Percentiles rank a stretch among this genome's conserved stretches.
phyloP scores from a whole-genome alignment of 2,113 vertebrate genomes.

The Sinocyclocheilus anshuiensis region DNA sequence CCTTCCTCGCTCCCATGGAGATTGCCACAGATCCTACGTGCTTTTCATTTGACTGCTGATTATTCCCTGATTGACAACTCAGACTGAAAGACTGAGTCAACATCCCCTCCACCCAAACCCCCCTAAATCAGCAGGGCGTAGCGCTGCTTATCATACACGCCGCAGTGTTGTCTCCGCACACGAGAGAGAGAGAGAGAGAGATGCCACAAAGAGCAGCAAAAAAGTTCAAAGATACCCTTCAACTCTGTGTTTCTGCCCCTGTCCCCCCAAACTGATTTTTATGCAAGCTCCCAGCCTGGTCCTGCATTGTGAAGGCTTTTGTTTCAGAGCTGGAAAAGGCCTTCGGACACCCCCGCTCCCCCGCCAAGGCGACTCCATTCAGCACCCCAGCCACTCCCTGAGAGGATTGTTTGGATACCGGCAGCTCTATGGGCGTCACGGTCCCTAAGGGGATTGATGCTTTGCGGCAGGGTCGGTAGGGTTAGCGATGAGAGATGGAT shows the following conservation, averaged over 20 bases:
- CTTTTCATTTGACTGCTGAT: constrained; percentile 39
- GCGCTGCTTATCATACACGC: constrained; percentile 49
- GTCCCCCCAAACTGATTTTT: constrained; percentile 44
- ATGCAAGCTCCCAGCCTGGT: constrained; percentile 42
- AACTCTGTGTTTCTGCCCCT: constrained; percentile 25
- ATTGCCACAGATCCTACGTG: constrained; percentile 24
- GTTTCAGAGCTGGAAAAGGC: constrained; percentile 45
- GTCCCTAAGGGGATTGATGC: constrained; percentile 32
- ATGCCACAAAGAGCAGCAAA: constrained; percentile 36
- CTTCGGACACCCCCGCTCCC: constrained; percentile 1
- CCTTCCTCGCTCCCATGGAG: constrained; percentile 27
- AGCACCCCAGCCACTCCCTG: constrained; percentile 2
- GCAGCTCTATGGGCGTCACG: constrained; percentile 36
- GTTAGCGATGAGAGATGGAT: constrained; percentile 39
- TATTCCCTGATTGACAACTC: constrained; percentile 51
- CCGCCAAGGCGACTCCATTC: constrained; percentile 6
- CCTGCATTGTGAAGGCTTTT: constrained; percentile 45
- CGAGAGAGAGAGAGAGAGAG: not conserved
- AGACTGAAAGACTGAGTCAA: constrained; percentile 44
- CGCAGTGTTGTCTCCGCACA: constrained; percentile 32
- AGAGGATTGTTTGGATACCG: constrained; percentile 44
- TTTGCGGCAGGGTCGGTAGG: constrained; percentile 29
- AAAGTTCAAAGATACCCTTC: constrained; percentile 50
- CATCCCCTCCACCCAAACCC: constrained; percentile 31
- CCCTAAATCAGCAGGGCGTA: constrained; percentile 38